Evolutionary conservation across 2,888 invertebrate genomes (phyloP), one percentile per base, ranked within the genome.

Genomic region (Xylota sylvarum): DNA sequence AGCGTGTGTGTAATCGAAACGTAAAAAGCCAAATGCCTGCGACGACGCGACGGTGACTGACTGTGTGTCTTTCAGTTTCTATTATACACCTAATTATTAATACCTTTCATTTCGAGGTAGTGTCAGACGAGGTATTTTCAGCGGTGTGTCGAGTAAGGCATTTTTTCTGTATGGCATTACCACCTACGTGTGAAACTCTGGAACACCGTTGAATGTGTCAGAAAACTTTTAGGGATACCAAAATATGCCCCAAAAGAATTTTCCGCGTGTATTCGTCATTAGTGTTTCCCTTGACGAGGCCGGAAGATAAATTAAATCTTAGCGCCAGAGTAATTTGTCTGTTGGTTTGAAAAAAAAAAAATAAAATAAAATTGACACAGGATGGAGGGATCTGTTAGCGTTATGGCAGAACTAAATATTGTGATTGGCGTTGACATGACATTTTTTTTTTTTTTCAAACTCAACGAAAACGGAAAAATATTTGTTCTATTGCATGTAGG

Each of bases 71-170:
- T 69, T 70, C 65, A 58, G 46, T 43, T 7, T 30, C 80, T 40
- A 72, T 65, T 85, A 81, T 81, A 85, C 72, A 67, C 85, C 85
- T 77, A 85, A 85, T 85, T 85, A 81, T 72, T 65, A 77, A 85
- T 77, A 77, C 81, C 50, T 67, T 77, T 50, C 14, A n/a, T 5
- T 43, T 74, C 48, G 37, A 23, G 23, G 37, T 77, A 40, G 58
- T 43, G 58, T 72, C 62, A 58, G 52, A 17, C 4, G 56, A 40
- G 40, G 37, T 50, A 43, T 43, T 23, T 55, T 30, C 19, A 1
- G 43, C 12, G 4, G 17, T 19, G 35, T 23, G 14, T 58, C 12
- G 30, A 32, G 27, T 14, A 32, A 23, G 37, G 50, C 23, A 56
- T 55, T 70, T 32, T n/a, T 19, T 70, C 7, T 17, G 17, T 56